Evolutionary conservation across 2,888 invertebrate genomes (phyloP).

Genomic region (Salpingus planirostris): DNA sequence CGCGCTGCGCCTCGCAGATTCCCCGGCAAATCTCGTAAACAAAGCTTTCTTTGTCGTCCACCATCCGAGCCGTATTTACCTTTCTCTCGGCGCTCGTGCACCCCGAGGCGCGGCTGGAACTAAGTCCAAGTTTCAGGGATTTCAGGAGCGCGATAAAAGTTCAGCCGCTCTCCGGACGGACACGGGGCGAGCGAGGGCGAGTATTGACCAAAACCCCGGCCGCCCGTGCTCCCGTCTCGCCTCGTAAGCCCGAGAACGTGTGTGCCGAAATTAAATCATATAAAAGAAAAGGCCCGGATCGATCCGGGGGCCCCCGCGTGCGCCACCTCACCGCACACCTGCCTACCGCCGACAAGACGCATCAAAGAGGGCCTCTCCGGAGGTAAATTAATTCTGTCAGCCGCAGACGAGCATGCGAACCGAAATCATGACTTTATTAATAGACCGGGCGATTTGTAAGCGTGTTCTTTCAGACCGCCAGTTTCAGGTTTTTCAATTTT

Average conservation of each 20-base stretch:
- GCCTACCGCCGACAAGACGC: constrained; percentile 18
- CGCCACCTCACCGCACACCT: background rate
- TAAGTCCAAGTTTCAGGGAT: constrained; percentile 32
- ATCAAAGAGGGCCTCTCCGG: constrained; percentile 25
- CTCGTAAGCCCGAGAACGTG: no score
- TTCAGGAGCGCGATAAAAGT: constrained; percentile 20
- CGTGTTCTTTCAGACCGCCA: constrained; percentile 26
- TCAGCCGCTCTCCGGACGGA: constrained; percentile 13
- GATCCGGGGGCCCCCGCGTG: no score
- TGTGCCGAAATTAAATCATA: constrained; percentile 14
- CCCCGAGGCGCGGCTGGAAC: constrained; percentile 19
- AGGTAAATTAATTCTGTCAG: constrained; percentile 34
- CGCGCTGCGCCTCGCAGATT: constrained; percentile 31
- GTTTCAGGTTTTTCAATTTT: constrained; percentile 29
- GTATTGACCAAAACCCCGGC: constrained; percentile 7
- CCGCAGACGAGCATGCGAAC: constrained; percentile 20
- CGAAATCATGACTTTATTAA: constrained; percentile 32
- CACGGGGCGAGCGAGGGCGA: no score
- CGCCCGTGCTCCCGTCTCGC: constrained; percentile 2
- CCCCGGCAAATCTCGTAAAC: constrained; percentile 31
- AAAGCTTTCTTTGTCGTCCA: constrained; percentile 30
- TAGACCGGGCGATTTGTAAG: constrained; percentile 29
- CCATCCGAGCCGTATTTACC: constrained; percentile 31
- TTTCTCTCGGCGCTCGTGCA: constrained; percentile 28
- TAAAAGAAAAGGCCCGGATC: no score